Base-by-base conservation (phyloP, 2,113 vertebrate species). In the Deroptyus accipitrinus region DNA sequence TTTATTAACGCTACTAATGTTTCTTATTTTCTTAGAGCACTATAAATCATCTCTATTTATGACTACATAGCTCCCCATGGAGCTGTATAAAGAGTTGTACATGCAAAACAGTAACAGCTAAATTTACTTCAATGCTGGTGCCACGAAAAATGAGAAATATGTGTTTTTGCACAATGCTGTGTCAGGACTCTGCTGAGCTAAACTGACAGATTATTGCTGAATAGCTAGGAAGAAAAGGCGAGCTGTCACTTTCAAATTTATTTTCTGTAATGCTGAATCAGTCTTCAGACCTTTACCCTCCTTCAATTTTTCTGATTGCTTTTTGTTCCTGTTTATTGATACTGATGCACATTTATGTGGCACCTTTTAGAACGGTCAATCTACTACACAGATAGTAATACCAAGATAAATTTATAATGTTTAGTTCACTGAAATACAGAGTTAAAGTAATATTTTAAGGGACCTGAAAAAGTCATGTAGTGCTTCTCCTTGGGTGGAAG, bases 251-350 rank as follows among this genome's bases (percentile, higher is more conserved):
- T 83, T 93, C 25, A 64, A 75, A 78, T 61, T 55, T 80, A 59
- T 54, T 72, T 94, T 94, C 68, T 91, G 57, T 75, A 64, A 93
- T 52, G 25, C 17, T 83, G 52, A 96, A 54, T 83, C 28, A 81
- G 33, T 68, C 27, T 87, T 48, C 68, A 73, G 35, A 64, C 15
- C 52, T 90, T 88, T 72, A 52, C 1, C 54, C 51, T 4, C 13
- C 17, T 92, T 67, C 33, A 84, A 74, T 96, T 75, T 63, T 9
- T 41, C 33, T 59, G 24, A 94, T 92, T 87, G 73, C 17, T 90
- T 96, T 44, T 86, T 80, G 35, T 20, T 91, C 44, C 23, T 27
- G 23, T 51, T 94, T 94, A 95, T 90, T 61, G 31, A 86, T 95
- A 72, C 23, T 2, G 1, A 44, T 25, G 22, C 3, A 55, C 4